Conservation (phyloP, 53 echinoderm and acorn worm genomes). For the Hippasteria phrygiana region DNA sequence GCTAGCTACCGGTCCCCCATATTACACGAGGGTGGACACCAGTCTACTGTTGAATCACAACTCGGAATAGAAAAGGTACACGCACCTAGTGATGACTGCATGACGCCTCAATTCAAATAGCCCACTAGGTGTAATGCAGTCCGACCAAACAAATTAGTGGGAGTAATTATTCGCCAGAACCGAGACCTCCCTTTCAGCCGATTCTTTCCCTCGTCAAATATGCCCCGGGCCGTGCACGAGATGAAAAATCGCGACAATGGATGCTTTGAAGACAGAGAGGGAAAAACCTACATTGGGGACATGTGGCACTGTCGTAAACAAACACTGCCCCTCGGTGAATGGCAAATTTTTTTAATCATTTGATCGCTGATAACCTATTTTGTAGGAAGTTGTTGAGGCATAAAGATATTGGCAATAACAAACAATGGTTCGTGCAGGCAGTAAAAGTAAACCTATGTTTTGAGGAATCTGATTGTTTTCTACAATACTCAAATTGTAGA, state of each 20-base stretch:
- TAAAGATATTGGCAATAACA: too few species aligned
- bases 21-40: too few species aligned
- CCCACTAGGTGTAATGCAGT: constrained; percentile 31
- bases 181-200: background rate
- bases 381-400: too few species aligned
- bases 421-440: too few species aligned
- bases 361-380: too few species aligned
- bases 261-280: background rate
- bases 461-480: too few species aligned
- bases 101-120: background rate
- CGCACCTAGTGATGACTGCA: background rate
- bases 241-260: constrained; percentile 12
- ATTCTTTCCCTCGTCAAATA: background rate
- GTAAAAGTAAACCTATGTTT: too few species aligned
- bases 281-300: too few species aligned
- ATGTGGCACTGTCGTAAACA: background rate
- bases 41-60: background rate
- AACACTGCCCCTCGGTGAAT: too few species aligned
- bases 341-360: too few species aligned
- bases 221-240: constrained; percentile 19
- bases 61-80: background rate
- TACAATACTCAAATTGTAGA: too few species aligned
- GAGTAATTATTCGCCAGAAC: constrained; percentile 15
- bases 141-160: constrained; percentile 17
- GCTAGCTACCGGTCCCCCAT: too few species aligned